phyloP scores from a whole-genome alignment of 1,140 invertebrate genomes.

The Bombus difficillimus region DNA sequence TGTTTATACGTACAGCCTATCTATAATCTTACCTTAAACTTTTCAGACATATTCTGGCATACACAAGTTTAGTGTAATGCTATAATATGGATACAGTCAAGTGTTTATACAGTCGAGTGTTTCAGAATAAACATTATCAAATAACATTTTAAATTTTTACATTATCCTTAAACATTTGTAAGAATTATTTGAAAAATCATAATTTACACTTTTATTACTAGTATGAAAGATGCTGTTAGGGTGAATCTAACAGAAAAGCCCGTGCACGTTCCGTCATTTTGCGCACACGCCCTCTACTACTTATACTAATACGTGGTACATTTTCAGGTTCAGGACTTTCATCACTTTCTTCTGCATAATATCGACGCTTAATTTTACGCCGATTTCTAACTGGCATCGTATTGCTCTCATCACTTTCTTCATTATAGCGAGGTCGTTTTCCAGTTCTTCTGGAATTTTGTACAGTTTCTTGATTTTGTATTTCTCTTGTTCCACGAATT shows the following conservation, averaged over 20 bases:
- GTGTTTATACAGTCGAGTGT: constrained; percentile 31
- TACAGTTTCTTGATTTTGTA: constrained; percentile 47
- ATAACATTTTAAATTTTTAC: constrained; percentile 43
- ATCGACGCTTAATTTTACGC: constrained; percentile 74
- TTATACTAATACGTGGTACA: constrained; percentile 85
- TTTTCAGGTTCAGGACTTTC: constrained; percentile 68
- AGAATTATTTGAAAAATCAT: constrained; percentile 19
- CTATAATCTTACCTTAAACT: constrained; percentile 29
- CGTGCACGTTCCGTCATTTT: constrained; percentile 91
- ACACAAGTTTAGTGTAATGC: constrained; percentile 26
- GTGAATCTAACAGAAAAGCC: constrained; percentile 86
- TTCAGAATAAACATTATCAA: constrained; percentile 44
- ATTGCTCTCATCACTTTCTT: constrained; percentile 83
- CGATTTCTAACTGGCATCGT: constrained; percentile 73
- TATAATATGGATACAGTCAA: constrained; percentile 32
- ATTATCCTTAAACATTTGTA: constrained; percentile 20
- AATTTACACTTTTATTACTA: constrained; percentile 52
- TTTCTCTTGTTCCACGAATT: constrained; percentile 39
- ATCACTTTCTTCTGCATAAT: constrained; percentile 79
- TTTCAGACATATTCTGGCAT: constrained; percentile 38
- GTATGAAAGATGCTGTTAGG: constrained; percentile 69
- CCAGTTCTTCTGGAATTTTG: constrained; percentile 75
- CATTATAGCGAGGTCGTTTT: constrained; percentile 85
- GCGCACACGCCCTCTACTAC: constrained; percentile 92
- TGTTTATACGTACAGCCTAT: constrained; percentile 51